These are phyloP conservation scores for Camelus dromedarius DNA, from an alignment of 2,113 vertebrate genomes.

Conservation along the genomic window DNA sequence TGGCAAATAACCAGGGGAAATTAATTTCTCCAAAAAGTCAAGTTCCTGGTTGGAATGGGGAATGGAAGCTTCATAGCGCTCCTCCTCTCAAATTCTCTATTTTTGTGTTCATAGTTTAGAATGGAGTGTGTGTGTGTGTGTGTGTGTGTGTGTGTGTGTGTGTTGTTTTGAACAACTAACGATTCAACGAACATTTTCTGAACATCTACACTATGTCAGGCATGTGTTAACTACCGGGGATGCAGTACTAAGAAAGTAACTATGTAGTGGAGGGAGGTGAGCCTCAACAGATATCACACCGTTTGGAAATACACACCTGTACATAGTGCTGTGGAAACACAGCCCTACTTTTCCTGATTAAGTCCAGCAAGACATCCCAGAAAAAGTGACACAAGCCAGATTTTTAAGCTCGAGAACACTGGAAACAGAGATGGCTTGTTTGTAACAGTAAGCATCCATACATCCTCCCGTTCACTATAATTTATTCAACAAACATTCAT, in stretches of 20 bases:
- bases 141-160: not conserved
- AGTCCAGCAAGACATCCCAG: not conserved
- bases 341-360: not conserved
- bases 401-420: not conserved
- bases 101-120: not conserved
- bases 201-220: not conserved
- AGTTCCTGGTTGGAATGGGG: not conserved
- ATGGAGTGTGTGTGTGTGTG: too few relatives aligned
- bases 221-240: not conserved
- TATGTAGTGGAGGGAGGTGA: rapidly evolving
- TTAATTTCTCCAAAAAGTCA: not conserved
- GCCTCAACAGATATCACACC: not conserved
- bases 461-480: not conserved
- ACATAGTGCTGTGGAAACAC: not conserved
- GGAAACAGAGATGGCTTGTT: not conserved
- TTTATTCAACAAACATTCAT: not conserved
- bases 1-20: not conserved
- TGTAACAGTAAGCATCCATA: not conserved
- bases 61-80: not conserved
- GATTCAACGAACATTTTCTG: not conserved
- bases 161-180: not conserved
- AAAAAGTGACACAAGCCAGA: not conserved
- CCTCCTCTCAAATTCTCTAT: not conserved
- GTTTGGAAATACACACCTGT: rapidly evolving
- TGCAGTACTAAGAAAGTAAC: not conserved